Percentiles rank a stretch among this genome's conserved stretches.
phyloP scores from a whole-genome alignment of 2,797 vertebrate species.

The Hipposideros larvatus region DNA sequence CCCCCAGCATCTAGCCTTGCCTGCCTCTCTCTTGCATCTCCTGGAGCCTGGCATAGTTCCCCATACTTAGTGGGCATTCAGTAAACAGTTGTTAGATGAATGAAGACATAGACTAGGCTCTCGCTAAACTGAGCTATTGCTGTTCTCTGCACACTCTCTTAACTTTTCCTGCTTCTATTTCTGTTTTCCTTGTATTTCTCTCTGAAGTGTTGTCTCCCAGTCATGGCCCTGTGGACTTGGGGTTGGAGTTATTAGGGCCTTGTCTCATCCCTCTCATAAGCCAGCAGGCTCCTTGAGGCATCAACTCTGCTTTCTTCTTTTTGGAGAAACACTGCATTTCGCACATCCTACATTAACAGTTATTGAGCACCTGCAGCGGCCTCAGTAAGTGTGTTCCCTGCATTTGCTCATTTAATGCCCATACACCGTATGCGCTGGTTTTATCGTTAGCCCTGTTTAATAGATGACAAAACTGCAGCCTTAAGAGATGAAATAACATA shows the following conservation, averaged over 20 bases:
- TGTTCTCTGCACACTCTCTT: not conserved
- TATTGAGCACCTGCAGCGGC: not conserved
- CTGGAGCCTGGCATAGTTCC: not conserved
- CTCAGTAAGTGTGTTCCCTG: not conserved
- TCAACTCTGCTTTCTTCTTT: not conserved
- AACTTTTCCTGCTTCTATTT: not conserved
- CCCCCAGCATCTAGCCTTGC: not conserved
- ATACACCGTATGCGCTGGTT: not conserved
- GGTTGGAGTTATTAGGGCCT: not conserved
- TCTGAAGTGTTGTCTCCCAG: not conserved
- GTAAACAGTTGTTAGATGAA: not conserved
- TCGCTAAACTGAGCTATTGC: not conserved
- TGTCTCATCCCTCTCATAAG: not conserved
- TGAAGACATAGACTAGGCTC: not conserved
- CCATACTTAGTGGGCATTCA: not conserved
- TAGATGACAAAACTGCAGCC: not conserved
- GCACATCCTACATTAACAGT: not conserved
- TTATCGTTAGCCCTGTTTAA: not conserved
- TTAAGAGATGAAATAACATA: not conserved
- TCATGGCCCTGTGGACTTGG: not conserved
- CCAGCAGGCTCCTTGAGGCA: not conserved
- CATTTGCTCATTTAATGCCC: constrained; percentile 6
- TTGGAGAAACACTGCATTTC: not conserved
- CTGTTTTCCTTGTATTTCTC: not conserved
- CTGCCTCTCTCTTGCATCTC: not conserved